Evolutionary conservation across 2,888 invertebrate species (phyloP).

Genomic region (Sinhomidia bicolor): DNA sequence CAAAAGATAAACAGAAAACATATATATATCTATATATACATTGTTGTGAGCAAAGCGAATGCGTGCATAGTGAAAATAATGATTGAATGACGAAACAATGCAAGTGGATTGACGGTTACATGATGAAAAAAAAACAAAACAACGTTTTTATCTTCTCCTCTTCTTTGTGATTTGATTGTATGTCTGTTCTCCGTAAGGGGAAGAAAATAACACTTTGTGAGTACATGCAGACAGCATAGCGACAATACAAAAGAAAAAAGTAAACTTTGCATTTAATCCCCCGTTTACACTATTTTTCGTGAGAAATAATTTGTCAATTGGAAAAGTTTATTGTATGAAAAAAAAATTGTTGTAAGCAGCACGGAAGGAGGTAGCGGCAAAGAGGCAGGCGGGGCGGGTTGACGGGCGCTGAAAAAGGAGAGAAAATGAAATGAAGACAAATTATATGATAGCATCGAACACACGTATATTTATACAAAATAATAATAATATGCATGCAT

Average conservation of each 20-base stretch:
- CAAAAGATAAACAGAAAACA: background rate
- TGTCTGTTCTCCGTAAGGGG: background rate
- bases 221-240: too few species aligned
- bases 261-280: slow-evolving; percentile 37
- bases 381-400: slow-evolving; percentile 33
- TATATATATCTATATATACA: too few species aligned
- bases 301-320: slow-evolving; percentile 58
- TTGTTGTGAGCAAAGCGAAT: background rate
- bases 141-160: too few species aligned
- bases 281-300: slow-evolving; percentile 4
- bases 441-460: slow-evolving; percentile 4
- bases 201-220: too few species aligned
- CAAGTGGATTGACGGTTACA: slow-evolving; percentile 37
- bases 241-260: slow-evolving; percentile 9
- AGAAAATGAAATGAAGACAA: slow-evolving; percentile 66
- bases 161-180: slow-evolving; percentile 22
- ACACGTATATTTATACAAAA: background rate
- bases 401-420: slow-evolving; percentile 16
- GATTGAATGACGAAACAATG: slow-evolving; percentile 62
- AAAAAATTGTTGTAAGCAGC: slow-evolving; percentile 3
- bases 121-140: background rate
- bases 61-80: too few species aligned
- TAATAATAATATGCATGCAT: slow-evolving; percentile 24
- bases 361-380: background rate
- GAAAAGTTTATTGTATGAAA: slow-evolving; percentile 15